phyloP scores from a whole-genome alignment of 2,888 invertebrate genomes.

The Choreutis nemorana region DNA sequence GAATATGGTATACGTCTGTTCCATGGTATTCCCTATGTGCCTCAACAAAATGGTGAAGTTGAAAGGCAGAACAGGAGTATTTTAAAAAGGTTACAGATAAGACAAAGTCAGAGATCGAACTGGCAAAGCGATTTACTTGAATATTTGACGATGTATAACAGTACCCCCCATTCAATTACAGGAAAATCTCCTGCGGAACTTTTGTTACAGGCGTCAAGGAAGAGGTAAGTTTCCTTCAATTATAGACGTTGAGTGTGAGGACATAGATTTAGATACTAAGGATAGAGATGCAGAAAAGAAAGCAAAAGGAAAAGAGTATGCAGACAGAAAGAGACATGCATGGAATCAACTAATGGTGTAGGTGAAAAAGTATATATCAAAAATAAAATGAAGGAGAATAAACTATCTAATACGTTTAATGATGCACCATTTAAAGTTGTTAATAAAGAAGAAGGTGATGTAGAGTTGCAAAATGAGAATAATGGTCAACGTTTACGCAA shows the following conservation, averaged over 20 bases:
- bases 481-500: background rate
- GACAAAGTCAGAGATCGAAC: background rate
- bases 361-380: conserved; percentile 8
- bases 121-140: background rate
- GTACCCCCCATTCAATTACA: conserved; percentile 8
- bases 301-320: conserved; percentile 8
- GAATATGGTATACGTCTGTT: background rate
- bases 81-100: background rate
- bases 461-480: background rate
- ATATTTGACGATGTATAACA: conserved; percentile 6
- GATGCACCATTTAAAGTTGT: conserved; percentile 2
- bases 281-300: conserved; percentile 10
- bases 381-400: conserved; percentile 4
- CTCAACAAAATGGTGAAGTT: conserved; percentile 1
- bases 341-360: no score
- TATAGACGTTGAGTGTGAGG: conserved; percentile 1
- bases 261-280: conserved; percentile 6
- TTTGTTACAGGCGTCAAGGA: conserved; percentile 8
- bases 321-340: conserved; percentile 2
- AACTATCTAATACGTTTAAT: conserved; percentile 2
- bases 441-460: background rate
- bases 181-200: conserved; percentile 12
- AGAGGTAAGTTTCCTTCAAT: conserved; percentile 11
- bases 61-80: background rate
- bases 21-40: background rate